phyloP scores from a whole-genome alignment of 2,113 vertebrate species.

The Hirundichthys speculiger region DNA sequence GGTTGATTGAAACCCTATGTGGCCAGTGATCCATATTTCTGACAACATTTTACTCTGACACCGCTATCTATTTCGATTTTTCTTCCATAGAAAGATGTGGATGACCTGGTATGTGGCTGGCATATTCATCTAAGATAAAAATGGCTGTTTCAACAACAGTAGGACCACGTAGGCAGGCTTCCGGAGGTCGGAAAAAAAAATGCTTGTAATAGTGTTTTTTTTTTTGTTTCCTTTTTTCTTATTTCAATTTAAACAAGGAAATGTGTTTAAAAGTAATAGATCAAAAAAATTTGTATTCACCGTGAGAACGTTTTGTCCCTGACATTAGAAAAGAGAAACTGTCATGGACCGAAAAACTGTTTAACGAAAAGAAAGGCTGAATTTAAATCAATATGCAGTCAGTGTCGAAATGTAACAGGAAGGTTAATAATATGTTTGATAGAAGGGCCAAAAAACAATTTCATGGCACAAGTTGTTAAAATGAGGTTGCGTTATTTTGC shows the following conservation, averaged over 20 bases:
- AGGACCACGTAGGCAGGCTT: no score
- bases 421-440: constrained; percentile 37
- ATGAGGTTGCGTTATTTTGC: constrained; percentile 33
- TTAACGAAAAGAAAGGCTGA: constrained; percentile 7
- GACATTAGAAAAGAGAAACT: constrained; percentile 12
- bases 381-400: constrained; percentile 44
- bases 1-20: constrained; percentile 58
- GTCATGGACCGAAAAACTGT: constrained; percentile 1
- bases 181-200: not conserved
- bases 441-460: constrained; percentile 18
- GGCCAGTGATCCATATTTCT: constrained; percentile 50
- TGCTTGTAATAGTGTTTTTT: not conserved
- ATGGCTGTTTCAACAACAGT: no score
- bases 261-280: constrained; percentile 12
- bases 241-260: constrained; percentile 16
- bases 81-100: constrained; percentile 17
- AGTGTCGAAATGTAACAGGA: constrained; percentile 6
- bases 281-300: constrained; percentile 3
- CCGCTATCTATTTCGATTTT: constrained; percentile 33
- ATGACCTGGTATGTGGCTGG: no score
- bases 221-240: not conserved
- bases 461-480: constrained; percentile 26
- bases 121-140: not conserved
- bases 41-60: constrained; percentile 45
- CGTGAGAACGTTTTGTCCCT: constrained; percentile 13